Conservation (phyloP, 2,888 invertebrate species). For the Cataglyphis rosenhaueri region DNA sequence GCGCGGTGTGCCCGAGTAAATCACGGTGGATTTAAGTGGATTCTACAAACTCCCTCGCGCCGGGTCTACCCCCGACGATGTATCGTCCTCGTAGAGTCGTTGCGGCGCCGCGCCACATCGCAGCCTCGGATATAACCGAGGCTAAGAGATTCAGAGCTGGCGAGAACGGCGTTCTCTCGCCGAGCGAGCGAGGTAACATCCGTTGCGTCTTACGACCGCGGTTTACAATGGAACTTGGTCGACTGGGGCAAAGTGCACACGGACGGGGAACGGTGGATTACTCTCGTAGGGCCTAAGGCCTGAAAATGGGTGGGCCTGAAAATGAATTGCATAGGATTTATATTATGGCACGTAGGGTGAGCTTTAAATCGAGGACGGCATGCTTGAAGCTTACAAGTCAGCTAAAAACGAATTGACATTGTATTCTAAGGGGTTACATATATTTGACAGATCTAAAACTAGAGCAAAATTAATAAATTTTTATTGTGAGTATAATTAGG, state of each 20-base stretch:
- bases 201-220: slow-evolving; percentile 50
- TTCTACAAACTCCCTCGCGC: slow-evolving; percentile 81
- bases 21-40: slow-evolving; percentile 84
- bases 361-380: background rate
- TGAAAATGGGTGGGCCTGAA: slow-evolving; percentile 6
- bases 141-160: slow-evolving; percentile 60
- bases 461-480: no score
- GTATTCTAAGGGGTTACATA: no score
- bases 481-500: no score
- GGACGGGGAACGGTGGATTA: slow-evolving; percentile 30
- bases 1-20: slow-evolving; percentile 81
- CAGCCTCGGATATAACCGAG: slow-evolving; percentile 65
- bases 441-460: no score
- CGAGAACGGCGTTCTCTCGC: slow-evolving; percentile 30
- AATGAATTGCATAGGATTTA: slow-evolving; percentile 22
- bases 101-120: slow-evolving; percentile 71
- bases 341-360: background rate
- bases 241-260: slow-evolving; percentile 21
- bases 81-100: slow-evolving; percentile 80
- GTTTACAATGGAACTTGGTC: slow-evolving; percentile 47
- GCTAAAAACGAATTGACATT: background rate
- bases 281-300: slow-evolving; percentile 20
- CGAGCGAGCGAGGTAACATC: slow-evolving; percentile 34
- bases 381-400: background rate
- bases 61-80: slow-evolving; percentile 72